phyloP scores from a whole-genome alignment of 2,113 vertebrate species.

The Antechinus flavipes region DNA sequence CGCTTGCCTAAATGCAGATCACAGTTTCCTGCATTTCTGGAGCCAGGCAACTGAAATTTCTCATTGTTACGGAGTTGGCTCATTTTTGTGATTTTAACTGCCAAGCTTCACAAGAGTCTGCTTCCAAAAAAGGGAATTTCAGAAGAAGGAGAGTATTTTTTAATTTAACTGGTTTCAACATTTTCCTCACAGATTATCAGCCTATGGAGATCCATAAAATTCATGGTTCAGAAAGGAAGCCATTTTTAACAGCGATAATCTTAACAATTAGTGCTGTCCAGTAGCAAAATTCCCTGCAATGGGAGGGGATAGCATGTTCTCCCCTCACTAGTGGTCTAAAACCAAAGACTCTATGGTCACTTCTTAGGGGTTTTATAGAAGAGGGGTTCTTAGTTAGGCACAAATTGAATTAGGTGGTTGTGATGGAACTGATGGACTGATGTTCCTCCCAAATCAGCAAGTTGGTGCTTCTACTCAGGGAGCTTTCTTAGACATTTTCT shows the following conservation, averaged over 20 bases:
- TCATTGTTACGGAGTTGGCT: conserved; percentile 16
- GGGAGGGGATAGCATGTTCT: background rate
- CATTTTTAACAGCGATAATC: background rate
- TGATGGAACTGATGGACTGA: background rate
- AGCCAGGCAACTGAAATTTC: background rate
- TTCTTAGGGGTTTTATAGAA: background rate
- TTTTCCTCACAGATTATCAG: conserved; percentile 37
- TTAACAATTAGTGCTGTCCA: background rate
- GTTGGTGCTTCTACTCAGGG: background rate
- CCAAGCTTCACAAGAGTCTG: conserved; percentile 17
- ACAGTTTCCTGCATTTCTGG: background rate
- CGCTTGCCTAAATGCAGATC: background rate
- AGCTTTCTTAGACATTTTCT: background rate
- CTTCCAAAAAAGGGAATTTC: background rate
- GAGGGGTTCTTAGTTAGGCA: background rate
- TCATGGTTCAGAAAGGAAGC: conserved; percentile 36
- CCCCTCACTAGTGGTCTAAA: background rate
- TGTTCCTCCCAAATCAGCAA: background rate
- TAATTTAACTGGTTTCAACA: conserved; percentile 17
- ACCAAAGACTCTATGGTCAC: background rate
- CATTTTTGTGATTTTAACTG: conserved; percentile 12
- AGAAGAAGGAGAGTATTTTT: conserved; percentile 40
- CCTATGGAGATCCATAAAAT: background rate
- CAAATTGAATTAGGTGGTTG: background rate
- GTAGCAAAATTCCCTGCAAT: background rate